Evolutionary conservation across 30 jellyfish, hydroid and myxozoan species (phyloP), one percentile per base, ranked within the genome.

Genomic region (Aurelia coerulea): DNA sequence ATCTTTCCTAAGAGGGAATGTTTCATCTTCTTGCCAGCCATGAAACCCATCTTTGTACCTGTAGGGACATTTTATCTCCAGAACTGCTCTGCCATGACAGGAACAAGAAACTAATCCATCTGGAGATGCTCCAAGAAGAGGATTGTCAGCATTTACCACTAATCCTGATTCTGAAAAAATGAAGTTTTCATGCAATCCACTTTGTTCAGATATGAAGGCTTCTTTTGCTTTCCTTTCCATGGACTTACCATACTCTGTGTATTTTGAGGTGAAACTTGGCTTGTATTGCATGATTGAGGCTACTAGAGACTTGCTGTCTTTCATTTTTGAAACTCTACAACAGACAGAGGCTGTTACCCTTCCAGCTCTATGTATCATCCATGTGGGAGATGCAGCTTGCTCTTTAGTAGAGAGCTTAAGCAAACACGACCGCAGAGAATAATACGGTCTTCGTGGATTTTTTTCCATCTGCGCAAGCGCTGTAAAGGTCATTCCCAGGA

Each of bases 281-380:
- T 65, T 79, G 75, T 79, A 79, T 66, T 79, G 89, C 89, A 79
- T 79, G 10, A 79, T 79, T 62, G 89, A 31, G 7, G 23, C 59
- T 2, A 79, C 31, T 11, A 79, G 75, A 63, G 80, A 79, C 60
- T 62, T 65, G 78, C 89, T 79, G 69, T 79, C 70, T 65, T 49
- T 33, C 89, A 79, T 62, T 79, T 63, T 79, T 42, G 89, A 37
- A 62, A 79, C 79, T 35, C 49, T 63, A 39, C 33, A 35, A 41
- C 59, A 23, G 16, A 65, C 23, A 4, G 79, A 79, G 79, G 79
- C 89, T 60, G 79, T 79, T 59, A 79, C 23, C 49, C 89, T 79
- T 18, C 79, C 89, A 59, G 89, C 89, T 76, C 87, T 79, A 66
- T 79, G 89, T 65, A 79, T 59, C 78, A 65, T 54, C 89, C 89